Base-by-base conservation (phyloP, 2,113 vertebrate genomes). In the Mirounga angustirostris region DNA sequence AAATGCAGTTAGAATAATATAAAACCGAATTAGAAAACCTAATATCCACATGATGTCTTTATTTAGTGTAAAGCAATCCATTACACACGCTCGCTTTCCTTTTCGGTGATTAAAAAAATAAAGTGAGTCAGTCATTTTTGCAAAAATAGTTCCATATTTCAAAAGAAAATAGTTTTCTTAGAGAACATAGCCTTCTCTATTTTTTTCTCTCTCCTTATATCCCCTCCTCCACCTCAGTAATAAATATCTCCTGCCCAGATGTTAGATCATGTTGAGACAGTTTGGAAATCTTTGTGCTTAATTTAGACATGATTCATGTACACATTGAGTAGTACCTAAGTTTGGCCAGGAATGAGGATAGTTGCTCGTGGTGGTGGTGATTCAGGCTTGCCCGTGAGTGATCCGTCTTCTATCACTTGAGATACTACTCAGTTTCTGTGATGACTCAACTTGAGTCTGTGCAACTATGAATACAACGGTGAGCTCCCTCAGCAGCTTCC, bases 251-350 rank as follows among this genome's bases (percentile, higher is more conserved):
- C 52, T 43, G 69, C 86, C 85, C 69, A 93, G 79, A 93, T 88
- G 87, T 93, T 54, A 80, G 36, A 84, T 84, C n/a, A 63, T 76
- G 95, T 78, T 96, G 80, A 95, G 85, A 87, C 92, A 97, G 97
- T 97, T 81, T 98, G 97, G 96, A 97, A 89, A 84, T 85, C 54
- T 88, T 78, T 8, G 11, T 63, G 88, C 67, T 95, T 93, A 85
- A 91, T 96, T 98, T 98, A 96, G 90, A 92, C 91, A 56, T 98
- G 97, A 98, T 96, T 98, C 97, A 96, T 88, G n/a, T 50, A 78
- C 40, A 11, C 16, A 56, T 3, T 69, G 92, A 93, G 58, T 88
- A 61, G 94, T 91, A 43, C 59, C 81, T 93, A 84, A 78, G 71
- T 91, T 89, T 93, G 94, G 71, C 69, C 36, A 24, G 7, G 65